Conservation (phyloP, 2,888 invertebrate species). For the Oscheius sp. region DNA sequence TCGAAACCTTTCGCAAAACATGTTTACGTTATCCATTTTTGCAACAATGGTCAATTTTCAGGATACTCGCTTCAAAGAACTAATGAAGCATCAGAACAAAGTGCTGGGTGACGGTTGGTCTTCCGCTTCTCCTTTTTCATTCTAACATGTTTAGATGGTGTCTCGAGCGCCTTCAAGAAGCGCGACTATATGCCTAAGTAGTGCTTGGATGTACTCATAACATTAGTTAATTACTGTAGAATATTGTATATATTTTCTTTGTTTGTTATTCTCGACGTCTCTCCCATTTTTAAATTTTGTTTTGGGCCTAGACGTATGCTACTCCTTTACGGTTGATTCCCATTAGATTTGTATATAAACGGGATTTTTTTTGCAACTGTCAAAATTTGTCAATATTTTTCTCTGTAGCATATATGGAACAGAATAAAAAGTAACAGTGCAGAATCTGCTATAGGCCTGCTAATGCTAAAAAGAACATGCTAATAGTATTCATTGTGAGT, state of each 20-base stretch:
- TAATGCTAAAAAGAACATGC: too few relatives aligned
- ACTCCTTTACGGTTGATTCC: background rate
- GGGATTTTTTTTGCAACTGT: slow-evolving; percentile 9
- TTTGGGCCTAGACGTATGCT: too few relatives aligned
- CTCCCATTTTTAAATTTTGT: background rate
- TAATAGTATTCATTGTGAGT: too few relatives aligned
- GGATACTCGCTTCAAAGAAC: slow-evolving; percentile 61
- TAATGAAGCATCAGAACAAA: slow-evolving; percentile 60
- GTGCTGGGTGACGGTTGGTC: slow-evolving; percentile 51
- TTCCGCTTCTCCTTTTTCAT: slow-evolving; percentile 20
- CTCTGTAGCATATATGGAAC: background rate
- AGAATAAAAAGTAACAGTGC: too few relatives aligned
- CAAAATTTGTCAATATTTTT: background rate
- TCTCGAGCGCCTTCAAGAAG: slow-evolving; percentile 26
- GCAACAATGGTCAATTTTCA: slow-evolving; percentile 6
- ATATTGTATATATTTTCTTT: background rate
- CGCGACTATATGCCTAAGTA: background rate
- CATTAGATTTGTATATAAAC: slow-evolving; percentile 7
- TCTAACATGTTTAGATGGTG: slow-evolving; percentile 6
- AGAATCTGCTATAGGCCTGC: too few relatives aligned
- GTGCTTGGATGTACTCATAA: background rate
- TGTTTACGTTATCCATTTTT: background rate
- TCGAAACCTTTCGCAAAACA: background rate
- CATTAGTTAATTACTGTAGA: background rate
- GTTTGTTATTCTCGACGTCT: background rate